Base-by-base conservation (phyloP, 1,140 invertebrate genomes). In the Drosophila saltans region DNA sequence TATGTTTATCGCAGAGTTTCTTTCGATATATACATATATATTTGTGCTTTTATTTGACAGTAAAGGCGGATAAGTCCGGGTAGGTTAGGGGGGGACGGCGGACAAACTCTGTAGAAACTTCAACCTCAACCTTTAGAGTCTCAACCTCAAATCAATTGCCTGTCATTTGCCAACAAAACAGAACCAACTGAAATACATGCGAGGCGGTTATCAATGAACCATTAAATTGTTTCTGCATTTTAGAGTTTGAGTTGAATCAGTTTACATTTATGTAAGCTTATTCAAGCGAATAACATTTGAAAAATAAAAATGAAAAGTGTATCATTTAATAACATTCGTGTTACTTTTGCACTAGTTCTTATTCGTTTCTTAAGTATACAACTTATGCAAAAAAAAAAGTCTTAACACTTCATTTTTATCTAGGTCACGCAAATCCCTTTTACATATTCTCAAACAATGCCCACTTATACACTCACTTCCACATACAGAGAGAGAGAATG, bases 201-300 rank as follows among this genome's bases (percentile, higher is more conserved):
- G 85, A 63, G 78, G 85, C 81, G 78, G 84, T 84, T 84, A 73
- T 75, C 84, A 89, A 84, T 89, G 80, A 89, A 89, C 84, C 84
- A 89, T 89, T 89, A 89, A 89, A 89, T 89, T 89, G 84, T 89
- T 84, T 89, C 68, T 78, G 78, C 80, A 75, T 84, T 84, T 78
- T 84, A 73, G 80, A 85, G 81, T 75, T 69, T 77, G 67, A 64
- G 61, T 75, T 43, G 45, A 58, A 11, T 26, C 21, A 10, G 2
- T 48, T 48, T 21, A 48, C 41, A 64, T 63, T 41, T 63, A 61
- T 60, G 55, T 72, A 41, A 61, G 30, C 60, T 57, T 28, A n/a
- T 16, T 48, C 6, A 58, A 48, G n/a, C 3, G 10, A 39, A 73
- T 30, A 48, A 33, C 59, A 52, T 48, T 40, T 39, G 30, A 52